A percentile compares a stretch with the other conserved stretches of the same genome.
Evolutionary conservation across 2,888 invertebrate genomes (phyloP).

Genomic region (Gibbula magus): DNA sequence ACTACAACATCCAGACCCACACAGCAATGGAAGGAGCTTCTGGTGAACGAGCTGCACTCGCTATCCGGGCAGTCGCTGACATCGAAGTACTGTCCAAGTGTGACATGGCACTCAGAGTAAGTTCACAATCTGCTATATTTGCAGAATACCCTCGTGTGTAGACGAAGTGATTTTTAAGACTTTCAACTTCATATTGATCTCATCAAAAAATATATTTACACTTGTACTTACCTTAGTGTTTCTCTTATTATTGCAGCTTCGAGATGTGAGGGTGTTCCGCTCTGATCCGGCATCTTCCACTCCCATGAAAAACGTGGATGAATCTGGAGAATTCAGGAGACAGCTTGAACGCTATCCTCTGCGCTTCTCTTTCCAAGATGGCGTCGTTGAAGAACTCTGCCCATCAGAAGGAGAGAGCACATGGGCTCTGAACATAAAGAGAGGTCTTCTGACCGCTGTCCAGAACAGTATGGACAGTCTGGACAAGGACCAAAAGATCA

Average conservation of each 20-base stretch:
- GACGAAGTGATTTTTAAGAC: too few species aligned
- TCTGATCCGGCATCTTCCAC: conserved; percentile 60
- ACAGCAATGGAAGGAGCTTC: conserved; percentile 83
- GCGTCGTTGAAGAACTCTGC: conserved; percentile 86
- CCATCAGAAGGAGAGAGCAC: conserved; percentile 86
- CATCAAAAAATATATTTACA: too few species aligned
- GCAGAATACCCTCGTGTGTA: too few species aligned
- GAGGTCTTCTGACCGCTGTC: conserved; percentile 89
- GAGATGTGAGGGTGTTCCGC: conserved; percentile 69
- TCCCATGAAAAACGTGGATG: not conserved
- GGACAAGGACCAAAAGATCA: conserved; percentile 79
- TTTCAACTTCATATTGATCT: too few species aligned
- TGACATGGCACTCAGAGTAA: conserved; percentile 75
- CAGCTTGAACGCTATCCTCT: conserved; percentile 85
- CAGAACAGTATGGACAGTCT: conserved; percentile 92
- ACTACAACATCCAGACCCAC: conserved; percentile 82
- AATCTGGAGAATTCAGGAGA: conserved; percentile 53
- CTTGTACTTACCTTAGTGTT: too few species aligned
- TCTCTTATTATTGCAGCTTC: conserved; percentile 59
- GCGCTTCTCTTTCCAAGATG: conserved; percentile 86
- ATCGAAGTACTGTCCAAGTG: conserved; percentile 75
- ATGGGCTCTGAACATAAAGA: conserved; percentile 91
- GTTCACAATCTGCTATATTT: conserved; percentile 25
- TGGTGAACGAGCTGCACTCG: conserved; percentile 73
- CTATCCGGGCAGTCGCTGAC: conserved; percentile 73